Base-by-base conservation (phyloP, 2,888 invertebrate genomes). In the Saturnia japonica region DNA sequence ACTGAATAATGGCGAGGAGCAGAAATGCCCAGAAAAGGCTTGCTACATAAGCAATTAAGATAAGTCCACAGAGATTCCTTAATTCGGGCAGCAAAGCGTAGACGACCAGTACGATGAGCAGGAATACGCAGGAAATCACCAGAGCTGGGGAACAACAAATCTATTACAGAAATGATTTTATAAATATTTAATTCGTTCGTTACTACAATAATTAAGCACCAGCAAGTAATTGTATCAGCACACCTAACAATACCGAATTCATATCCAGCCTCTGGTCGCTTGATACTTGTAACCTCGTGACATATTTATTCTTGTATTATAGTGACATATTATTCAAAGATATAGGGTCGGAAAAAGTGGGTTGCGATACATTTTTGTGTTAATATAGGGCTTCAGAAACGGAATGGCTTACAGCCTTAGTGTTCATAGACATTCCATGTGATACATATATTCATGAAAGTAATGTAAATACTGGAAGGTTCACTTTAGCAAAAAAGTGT, bases 21-120 rank as follows among this genome's bases (percentile, higher is more conserved):
- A 88, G 40, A 74, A 89, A 89, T 0, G 86, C 86, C 34, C 76
- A 75, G 0, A 90, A 76, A 19, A 88, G 76, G 69, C 87, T 85
- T 25, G 77, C 78, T 16, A 88, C 87, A 68, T 89, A 90, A 0
- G 88, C 85, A 85, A 89, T 89, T 45, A 89, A 77, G 34, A 89
- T 85, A 75, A 81, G 62, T 0, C 89, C 89, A 19, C 84, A 81
- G 11, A 89, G 75, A 71, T 87, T 89, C 71, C 84, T 79, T 1
- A 89, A 82, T 68, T 88, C 87, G 0, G 85, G 83, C 34, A 89
- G 81, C 19, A 88, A 12, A 3, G 69, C 28, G 75, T 90, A 90
- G 1, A 88, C 89, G 14, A 85, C 62, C 70, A 89, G 73, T 14
- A 89, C 87, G 42, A 88, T 57, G 0, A 82, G 43, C 72, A 89